Base-by-base conservation (phyloP, 2,113 vertebrate genomes). In the Microtus oregoni region DNA sequence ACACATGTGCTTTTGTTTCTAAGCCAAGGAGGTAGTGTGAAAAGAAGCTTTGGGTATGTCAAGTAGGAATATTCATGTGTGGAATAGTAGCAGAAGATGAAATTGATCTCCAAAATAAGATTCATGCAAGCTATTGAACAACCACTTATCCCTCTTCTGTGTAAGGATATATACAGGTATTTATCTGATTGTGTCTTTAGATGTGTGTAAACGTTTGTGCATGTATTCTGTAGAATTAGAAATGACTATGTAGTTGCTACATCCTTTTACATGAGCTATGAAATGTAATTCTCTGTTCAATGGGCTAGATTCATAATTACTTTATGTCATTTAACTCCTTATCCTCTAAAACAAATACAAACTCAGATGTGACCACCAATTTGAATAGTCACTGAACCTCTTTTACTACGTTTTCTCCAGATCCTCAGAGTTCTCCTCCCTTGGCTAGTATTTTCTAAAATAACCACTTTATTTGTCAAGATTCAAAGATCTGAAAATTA, bases 391-490 rank as follows among this genome's bases (percentile, higher is more conserved):
- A 90, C 81, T 91, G 72, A 76, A 89, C 9, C 7, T 47, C 0
- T 89, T 91, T 87, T 94, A 19, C 22, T 15, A 52, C 17, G 82
- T 73, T 81, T 24, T 83, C 19, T 82, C 9, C 12, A 70, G 4
- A 19, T 90, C 5, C 41, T 96, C 55, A 85, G 24, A 79, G 15
- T 92, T 90, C 20, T 91, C 30, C 55, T 93, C 52, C 14, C 52
- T 10, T 55, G 13, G 10, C 7, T 90, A 28, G 4, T 75, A 85
- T 91, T 93, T 96, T 89, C 50, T 88, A 67, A 90, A 52, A 95
- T 78, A 95, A 91, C 15, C 19, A 76, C 38, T 92, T 83, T 95
- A 94, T 96, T 94, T 92, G 68, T 47, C 58, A 90, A 94, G 96
- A 94, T 26, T 26, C 3, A 89, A 91, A 92, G 11, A 77, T 86